Conservation (phyloP, 2,113 vertebrate species). For the Caloenas nicobarica region DNA sequence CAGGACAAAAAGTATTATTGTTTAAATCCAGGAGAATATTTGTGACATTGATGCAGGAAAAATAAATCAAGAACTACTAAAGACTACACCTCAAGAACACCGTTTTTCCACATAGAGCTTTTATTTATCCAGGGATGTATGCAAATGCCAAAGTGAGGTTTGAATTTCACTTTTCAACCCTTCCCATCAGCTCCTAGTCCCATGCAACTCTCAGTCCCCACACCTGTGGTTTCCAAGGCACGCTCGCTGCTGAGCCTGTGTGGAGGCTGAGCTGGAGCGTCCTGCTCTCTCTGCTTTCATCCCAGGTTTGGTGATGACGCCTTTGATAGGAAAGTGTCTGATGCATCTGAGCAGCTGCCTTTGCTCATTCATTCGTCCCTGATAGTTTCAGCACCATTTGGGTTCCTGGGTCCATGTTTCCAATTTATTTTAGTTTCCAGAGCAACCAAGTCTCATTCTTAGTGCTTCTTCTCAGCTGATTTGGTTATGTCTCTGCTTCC, state of each 20-base stretch:
- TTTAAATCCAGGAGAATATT: not conserved
- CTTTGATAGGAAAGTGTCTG: not conserved
- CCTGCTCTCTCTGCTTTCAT: not conserved
- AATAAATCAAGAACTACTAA: not conserved
- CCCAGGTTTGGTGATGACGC: not conserved
- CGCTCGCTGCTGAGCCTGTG: accelerated
- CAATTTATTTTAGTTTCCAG: not conserved
- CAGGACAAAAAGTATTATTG: not conserved
- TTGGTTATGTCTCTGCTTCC: not conserved
- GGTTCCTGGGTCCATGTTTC: not conserved
- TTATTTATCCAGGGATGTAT: not conserved
- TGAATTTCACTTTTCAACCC: not conserved
- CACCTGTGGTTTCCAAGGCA: not conserved
- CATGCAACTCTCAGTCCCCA: not conserved
- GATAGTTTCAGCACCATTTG: not conserved
- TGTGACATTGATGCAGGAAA: not conserved
- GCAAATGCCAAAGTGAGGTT: not conserved
- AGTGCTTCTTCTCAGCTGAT: not conserved
- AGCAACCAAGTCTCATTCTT: not conserved
- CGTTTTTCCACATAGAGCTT: not conserved
- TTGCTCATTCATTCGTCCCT: not conserved
- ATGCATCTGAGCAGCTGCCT: not conserved
- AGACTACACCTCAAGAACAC: not conserved
- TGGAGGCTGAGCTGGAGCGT: not conserved
- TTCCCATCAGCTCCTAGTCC: not conserved